A percentile compares a stretch with the other conserved stretches of the same genome.
Conservation (phyloP, 1,140 invertebrate species). For the Teleogryllus occipitalis region DNA sequence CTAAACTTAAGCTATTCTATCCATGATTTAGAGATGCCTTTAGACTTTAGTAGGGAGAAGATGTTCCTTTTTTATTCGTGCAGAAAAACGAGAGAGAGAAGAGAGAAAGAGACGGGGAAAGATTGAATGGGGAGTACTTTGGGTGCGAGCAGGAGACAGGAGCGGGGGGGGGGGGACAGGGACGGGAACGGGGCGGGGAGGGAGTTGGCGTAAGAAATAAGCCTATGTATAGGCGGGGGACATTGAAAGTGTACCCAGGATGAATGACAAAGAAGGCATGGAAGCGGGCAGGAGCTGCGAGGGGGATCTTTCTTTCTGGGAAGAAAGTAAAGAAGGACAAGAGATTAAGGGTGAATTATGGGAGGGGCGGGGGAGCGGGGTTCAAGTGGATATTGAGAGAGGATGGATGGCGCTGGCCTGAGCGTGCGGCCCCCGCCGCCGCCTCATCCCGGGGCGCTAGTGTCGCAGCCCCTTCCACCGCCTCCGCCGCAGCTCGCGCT, state of each 20-base stretch:
- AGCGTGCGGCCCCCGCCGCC: too few relatives aligned
- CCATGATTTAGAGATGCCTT: conserved; percentile 4
- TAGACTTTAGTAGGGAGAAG: background rate
- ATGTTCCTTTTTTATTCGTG: conserved; percentile 1
- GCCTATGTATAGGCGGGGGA: background rate
- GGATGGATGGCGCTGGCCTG: background rate
- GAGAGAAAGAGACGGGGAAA: background rate
- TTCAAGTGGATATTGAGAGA: conserved; percentile 4
- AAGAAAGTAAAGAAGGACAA: conserved; percentile 1
- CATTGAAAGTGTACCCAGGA: background rate
- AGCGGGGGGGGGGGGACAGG: background rate
- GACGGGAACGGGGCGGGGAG: too few relatives aligned
- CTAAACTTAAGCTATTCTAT: conserved; percentile 5
- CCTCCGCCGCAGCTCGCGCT: too few relatives aligned
- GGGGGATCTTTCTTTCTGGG: background rate
- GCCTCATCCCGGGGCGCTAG: background rate
- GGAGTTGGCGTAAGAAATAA: background rate
- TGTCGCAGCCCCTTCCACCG: background rate
- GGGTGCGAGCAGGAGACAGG: background rate
- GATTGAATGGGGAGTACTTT: conserved; percentile 4
- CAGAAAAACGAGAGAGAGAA: background rate
- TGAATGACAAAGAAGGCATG: background rate
- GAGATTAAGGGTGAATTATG: conserved; percentile 4
- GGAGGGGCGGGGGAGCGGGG: background rate
- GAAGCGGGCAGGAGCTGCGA: background rate